These are phyloP conservation scores for Dendrocincla tyrannina DNA, from an alignment of 2,797 vertebrate genomes.

Conservation along the genomic window DNA sequence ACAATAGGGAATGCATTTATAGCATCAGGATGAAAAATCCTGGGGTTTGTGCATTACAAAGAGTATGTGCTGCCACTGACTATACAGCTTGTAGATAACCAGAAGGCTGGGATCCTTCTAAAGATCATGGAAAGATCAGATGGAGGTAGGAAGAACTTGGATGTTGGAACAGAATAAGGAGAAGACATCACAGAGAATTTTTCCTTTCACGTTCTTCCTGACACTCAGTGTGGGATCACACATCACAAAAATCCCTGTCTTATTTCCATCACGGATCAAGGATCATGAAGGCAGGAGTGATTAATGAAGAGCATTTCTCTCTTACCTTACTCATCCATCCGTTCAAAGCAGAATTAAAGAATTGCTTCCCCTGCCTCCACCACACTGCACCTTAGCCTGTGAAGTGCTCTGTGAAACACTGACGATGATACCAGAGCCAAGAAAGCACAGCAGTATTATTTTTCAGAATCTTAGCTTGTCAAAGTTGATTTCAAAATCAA, in stretches of 20 bases:
- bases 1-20: not conserved
- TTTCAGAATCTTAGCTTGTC: conserved; percentile 28
- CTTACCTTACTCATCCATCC: not conserved
- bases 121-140: not conserved
- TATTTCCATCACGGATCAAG: not conserved
- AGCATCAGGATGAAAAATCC: not conserved
- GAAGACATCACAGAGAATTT: not conserved
- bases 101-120: not conserved
- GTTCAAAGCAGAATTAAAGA: not conserved
- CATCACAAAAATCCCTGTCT: not conserved
- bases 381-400: not conserved
- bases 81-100: not conserved
- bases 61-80: not conserved
- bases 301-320: not conserved
- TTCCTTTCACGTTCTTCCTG: not conserved
- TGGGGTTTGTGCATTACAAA: not conserved
- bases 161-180: not conserved
- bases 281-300: not conserved
- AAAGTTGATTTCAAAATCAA: conserved; percentile 24
- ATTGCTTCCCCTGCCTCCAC: not conserved
- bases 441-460: not conserved
- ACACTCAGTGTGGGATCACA: not conserved
- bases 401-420: not conserved
- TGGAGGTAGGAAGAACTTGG: not conserved
- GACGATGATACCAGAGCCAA: not conserved